Evolutionary conservation across 2,888 invertebrate genomes (phyloP).

Genomic region (Ferrisia virgata): DNA sequence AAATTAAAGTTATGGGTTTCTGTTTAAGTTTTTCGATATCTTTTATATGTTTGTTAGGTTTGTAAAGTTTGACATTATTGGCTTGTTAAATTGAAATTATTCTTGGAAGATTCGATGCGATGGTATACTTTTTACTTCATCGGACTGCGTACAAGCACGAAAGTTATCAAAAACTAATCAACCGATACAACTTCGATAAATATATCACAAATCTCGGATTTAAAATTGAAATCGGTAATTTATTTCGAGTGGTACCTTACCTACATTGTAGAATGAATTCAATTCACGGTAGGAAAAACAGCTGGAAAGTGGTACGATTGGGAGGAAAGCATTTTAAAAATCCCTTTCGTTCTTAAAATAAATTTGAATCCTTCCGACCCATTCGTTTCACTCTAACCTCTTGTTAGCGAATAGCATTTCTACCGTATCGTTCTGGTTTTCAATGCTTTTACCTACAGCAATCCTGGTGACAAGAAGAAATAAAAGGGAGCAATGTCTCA

Average conservation of each 20-base stretch:
- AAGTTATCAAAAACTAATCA: not conserved
- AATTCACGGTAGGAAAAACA: not conserved
- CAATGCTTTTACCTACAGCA: too few species aligned
- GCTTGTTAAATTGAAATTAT: not conserved
- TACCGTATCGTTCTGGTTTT: too few species aligned
- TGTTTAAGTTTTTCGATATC: not conserved
- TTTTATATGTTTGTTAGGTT: not conserved
- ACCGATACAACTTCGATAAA: not conserved
- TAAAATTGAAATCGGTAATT: not conserved
- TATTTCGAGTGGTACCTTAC: too few species aligned
- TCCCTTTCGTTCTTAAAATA: not conserved
- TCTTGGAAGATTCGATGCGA: not conserved
- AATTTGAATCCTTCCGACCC: too few species aligned
- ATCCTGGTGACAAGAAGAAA: too few species aligned
- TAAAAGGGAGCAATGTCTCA: too few species aligned
- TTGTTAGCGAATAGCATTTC: too few species aligned
- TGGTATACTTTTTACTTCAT: not conserved
- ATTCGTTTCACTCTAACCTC: too few species aligned
- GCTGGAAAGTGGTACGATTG: not conserved
- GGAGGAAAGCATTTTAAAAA: not conserved
- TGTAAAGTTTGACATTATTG: not conserved
- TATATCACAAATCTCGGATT: not conserved
- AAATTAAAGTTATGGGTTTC: not conserved
- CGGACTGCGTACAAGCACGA: not conserved
- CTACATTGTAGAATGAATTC: not conserved